A percentile compares a stretch with the other conserved stretches of the same genome.
These are phyloP conservation scores for Rhinopithecus roxellana DNA, from an alignment of 2,113 vertebrate species.

Conservation along the genomic window DNA sequence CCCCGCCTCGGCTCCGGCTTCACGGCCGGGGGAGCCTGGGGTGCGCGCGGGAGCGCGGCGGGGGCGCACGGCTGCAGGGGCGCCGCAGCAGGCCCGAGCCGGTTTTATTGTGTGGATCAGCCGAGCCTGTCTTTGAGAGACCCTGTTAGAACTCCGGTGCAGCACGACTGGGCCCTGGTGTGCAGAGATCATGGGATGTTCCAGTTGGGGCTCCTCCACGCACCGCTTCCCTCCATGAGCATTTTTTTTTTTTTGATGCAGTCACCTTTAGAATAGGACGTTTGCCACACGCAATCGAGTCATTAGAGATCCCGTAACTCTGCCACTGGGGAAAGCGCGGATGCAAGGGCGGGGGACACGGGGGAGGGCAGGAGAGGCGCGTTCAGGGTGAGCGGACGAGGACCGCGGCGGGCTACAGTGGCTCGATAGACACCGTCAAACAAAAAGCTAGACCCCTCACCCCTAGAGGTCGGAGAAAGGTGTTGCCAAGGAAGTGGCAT, in stretches of 20 bases:
- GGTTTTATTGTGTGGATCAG: slow-evolving; percentile 20
- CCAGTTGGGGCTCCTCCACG: not conserved
- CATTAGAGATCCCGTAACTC: slow-evolving; percentile 79
- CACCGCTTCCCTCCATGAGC: too few species aligned
- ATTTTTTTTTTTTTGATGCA: slow-evolving; percentile 60
- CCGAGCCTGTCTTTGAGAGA: too few species aligned
- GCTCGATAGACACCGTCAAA: slow-evolving; percentile 54
- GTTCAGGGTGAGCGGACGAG: slow-evolving; percentile 78
- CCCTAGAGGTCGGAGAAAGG: slow-evolving; percentile 49
- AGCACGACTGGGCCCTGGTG: not conserved
- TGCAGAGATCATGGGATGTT: not conserved
- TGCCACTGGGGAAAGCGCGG: slow-evolving; percentile 67
- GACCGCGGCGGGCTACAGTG: slow-evolving; percentile 72
- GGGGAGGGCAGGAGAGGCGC: not conserved
- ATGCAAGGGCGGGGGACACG: slow-evolving; percentile 10
- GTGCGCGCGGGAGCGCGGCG: not conserved
- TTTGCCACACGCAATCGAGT: slow-evolving; percentile 70
- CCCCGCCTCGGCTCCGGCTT: not conserved
- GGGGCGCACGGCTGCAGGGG: not conserved
- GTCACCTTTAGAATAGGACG: slow-evolving; percentile 82
- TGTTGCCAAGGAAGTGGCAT: slow-evolving; percentile 67
- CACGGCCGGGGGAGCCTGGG: not conserved
- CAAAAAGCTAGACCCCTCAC: slow-evolving; percentile 21
- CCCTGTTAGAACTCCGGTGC: not conserved
- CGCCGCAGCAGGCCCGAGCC: not conserved